Conservation (phyloP, 2,797 vertebrate genomes). For the Muscicapa striata region DNA sequence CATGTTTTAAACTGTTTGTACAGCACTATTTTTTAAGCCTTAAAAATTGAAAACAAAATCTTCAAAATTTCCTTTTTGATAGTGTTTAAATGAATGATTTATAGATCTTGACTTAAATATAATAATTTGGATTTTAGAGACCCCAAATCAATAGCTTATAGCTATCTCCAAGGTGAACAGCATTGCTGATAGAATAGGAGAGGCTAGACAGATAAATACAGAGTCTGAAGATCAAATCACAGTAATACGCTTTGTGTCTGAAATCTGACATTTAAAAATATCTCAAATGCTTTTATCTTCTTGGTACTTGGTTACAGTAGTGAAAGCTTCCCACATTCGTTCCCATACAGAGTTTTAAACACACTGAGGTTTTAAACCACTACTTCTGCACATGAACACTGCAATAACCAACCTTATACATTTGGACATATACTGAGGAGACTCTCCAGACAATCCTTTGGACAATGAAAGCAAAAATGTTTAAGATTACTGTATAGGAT, state of each 20-base stretch:
- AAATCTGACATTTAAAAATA: constrained; percentile 49
- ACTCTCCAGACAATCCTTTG: neutral
- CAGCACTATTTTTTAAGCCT: neutral
- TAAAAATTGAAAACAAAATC: neutral
- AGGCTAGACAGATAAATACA: constrained; percentile 26
- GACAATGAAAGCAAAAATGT: neutral
- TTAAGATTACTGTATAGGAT: neutral
- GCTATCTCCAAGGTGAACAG: neutral
- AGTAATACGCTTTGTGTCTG: neutral
- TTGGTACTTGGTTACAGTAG: neutral
- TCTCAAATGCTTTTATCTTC: constrained; percentile 28
- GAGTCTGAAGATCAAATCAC: constrained; percentile 44
- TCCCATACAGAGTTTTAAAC: neutral
- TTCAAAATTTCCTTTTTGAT: neutral
- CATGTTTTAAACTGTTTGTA: neutral
- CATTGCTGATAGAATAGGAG: neutral
- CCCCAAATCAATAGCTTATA: neutral
- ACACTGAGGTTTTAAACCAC: neutral
- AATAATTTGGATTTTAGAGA: neutral
- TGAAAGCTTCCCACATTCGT: neutral
- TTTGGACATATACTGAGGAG: neutral
- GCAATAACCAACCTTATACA: neutral
- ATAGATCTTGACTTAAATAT: neutral
- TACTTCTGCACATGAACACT: neutral
- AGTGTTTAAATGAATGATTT: neutral